Conservation (phyloP, 2,113 vertebrate genomes). For the Corapipo altera region DNA sequence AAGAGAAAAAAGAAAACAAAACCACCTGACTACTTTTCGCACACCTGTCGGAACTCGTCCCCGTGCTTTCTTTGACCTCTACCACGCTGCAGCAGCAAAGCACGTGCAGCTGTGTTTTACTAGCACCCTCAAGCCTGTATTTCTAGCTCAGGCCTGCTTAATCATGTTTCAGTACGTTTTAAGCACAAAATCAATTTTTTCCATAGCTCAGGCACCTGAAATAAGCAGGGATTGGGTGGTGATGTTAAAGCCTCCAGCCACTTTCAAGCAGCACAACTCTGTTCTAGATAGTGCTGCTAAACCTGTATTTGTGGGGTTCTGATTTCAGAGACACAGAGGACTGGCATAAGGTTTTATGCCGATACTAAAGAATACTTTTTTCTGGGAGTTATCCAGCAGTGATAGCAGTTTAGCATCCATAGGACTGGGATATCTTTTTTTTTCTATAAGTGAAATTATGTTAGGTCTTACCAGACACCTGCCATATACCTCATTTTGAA, state of each 20-base stretch:
- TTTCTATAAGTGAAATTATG: fast-evolving
- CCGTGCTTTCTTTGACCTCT: fast-evolving
- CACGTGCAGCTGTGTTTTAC: fast-evolving
- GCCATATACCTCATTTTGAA: neutral
- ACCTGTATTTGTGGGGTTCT: fast-evolving
- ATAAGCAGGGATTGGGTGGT: neutral
- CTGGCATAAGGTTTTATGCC: neutral
- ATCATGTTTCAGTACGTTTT: fast-evolving
- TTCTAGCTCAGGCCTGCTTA: neutral
- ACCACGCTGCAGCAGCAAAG: fast-evolving
- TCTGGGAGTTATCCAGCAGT: no score
- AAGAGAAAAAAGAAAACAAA: neutral
- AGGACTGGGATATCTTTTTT: neutral
- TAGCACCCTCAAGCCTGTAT: no score
- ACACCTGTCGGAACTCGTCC: neutral
- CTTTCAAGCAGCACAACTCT: fast-evolving
- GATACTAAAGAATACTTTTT: neutral
- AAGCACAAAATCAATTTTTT: neutral
- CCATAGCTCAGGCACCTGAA: neutral
- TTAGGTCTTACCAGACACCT: neutral
- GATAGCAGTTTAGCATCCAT: neutral
- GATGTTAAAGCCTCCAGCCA: neutral
- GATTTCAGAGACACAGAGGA: neutral
- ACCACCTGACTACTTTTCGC: fast-evolving
- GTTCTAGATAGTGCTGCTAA: neutral